Conservation (phyloP, 2,797 vertebrate genomes). For the Salarias fasciatus region DNA sequence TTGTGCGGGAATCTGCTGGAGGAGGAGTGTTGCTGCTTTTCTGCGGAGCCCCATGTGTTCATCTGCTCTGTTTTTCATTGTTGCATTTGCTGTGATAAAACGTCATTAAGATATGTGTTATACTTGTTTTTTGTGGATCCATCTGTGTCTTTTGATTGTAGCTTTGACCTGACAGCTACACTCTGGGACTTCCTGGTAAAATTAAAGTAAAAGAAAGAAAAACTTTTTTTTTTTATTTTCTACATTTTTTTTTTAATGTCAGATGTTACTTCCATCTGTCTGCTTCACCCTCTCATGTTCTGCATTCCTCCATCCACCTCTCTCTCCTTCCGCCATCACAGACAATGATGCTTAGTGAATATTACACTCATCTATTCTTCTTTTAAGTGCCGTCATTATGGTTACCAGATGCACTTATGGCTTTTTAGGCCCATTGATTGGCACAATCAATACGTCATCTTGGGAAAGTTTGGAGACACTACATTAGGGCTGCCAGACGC, state of each 20-base stretch:
- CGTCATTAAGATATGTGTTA: too few species aligned
- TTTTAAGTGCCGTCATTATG: slow-evolving; percentile 84
- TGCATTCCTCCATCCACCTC: slow-evolving; percentile 23
- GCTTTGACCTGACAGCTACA: too few species aligned
- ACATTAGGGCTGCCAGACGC: slow-evolving; percentile 74
- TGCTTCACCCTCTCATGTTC: slow-evolving; percentile 11
- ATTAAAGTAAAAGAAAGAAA: too few species aligned
- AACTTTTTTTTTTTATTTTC: too few species aligned
- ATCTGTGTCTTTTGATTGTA: too few species aligned
- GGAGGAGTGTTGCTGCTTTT: too few species aligned
- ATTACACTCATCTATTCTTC: slow-evolving; percentile 69
- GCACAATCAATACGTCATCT: slow-evolving; percentile 84
- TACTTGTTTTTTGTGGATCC: too few species aligned
- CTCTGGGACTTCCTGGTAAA: too few species aligned
- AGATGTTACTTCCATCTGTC: slow-evolving; percentile 9
- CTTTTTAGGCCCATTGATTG: slow-evolving; percentile 83
- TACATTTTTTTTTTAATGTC: not conserved
- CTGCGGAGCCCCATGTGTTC: too few species aligned
- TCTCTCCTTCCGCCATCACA: slow-evolving; percentile 40
- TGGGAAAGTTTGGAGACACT: slow-evolving; percentile 78
- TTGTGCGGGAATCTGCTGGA: too few species aligned
- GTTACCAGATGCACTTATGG: slow-evolving; percentile 81
- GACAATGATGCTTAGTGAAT: slow-evolving; percentile 65
- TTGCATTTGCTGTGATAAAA: too few species aligned
- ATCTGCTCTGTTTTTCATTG: too few species aligned